Evolutionary conservation across 92 coral and sea anemone species (phyloP).

Genomic region (Anthopleura xanthogrammica): DNA sequence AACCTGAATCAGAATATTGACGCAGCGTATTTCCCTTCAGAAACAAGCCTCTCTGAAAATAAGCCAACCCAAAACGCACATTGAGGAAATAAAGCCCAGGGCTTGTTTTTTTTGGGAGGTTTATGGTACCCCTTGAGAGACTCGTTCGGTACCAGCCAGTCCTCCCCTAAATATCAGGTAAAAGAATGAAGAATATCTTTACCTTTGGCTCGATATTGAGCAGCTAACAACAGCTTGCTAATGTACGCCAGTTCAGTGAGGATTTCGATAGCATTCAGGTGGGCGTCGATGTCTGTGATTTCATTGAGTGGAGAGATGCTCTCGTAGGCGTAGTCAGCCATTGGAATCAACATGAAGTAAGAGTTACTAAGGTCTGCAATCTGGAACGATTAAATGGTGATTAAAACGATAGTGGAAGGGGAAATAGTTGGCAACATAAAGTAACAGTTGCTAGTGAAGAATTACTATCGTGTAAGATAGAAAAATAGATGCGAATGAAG

Average conservation of each 20-base stretch:
- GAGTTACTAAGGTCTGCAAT: conserved; percentile 76
- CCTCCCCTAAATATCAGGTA: background rate
- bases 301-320: conserved; percentile 65
- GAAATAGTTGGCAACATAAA: background rate
- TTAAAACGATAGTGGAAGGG: background rate
- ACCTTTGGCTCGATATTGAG: conserved; percentile 79
- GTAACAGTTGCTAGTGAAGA: too few relatives aligned
- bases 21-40: too few relatives aligned
- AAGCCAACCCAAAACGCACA: too few relatives aligned
- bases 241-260: conserved; percentile 74
- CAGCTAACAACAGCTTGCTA: conserved; percentile 73
- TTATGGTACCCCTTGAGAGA: too few relatives aligned
- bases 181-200: background rate
- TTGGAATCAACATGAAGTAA: conserved; percentile 75
- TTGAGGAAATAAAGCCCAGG: too few relatives aligned
- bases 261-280: conserved; percentile 46
- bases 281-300: conserved; percentile 31
- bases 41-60: too few relatives aligned
- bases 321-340: conserved; percentile 67
- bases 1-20: too few relatives aligned
- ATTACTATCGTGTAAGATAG: too few relatives aligned
- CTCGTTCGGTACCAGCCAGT: too few relatives aligned
- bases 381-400: conserved; percentile 31
- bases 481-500: background rate
- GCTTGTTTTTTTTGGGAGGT: too few relatives aligned